phyloP scores from a whole-genome alignment of 2,888 invertebrate genomes.

The Drosophila fungiperda region DNA sequence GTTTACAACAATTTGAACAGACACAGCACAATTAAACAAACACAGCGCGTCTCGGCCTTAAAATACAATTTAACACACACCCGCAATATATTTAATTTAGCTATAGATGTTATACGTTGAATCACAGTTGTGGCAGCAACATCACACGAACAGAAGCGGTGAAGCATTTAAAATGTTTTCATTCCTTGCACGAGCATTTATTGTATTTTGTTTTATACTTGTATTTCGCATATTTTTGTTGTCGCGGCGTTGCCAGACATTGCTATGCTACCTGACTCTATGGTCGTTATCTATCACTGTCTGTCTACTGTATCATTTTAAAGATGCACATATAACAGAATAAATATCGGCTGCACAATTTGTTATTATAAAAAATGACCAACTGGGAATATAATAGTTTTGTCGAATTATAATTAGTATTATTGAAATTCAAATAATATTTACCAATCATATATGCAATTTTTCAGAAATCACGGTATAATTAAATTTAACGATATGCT shows the following conservation, averaged over 20 bases:
- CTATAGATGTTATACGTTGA: slow-evolving; percentile 45
- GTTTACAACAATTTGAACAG: slow-evolving; percentile 48
- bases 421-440: too few species aligned
- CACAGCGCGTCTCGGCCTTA: slow-evolving; percentile 48
- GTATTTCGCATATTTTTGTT: slow-evolving; percentile 66
- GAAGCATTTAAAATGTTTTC: slow-evolving; percentile 56
- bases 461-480: too few species aligned
- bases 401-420: too few species aligned
- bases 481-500: not conserved
- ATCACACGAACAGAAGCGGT: slow-evolving; percentile 56
- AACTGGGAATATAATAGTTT: too few species aligned
- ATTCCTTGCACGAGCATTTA: slow-evolving; percentile 64
- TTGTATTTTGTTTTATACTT: slow-evolving; percentile 67
- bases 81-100: slow-evolving; percentile 45
- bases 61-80: slow-evolving; percentile 40
- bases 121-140: slow-evolving; percentile 57
- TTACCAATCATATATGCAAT: too few species aligned
- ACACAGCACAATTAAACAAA: slow-evolving; percentile 48
- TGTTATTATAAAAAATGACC: not conserved
- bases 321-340: not conserved
- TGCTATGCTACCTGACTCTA: too few species aligned
- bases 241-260: slow-evolving; percentile 49
- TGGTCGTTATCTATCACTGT: slow-evolving; percentile 36
- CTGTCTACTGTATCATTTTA: not conserved
- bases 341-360: not conserved